Evolutionary conservation across 2,113 vertebrate species (phyloP).

Genomic region (Loxodonta africana): DNA sequence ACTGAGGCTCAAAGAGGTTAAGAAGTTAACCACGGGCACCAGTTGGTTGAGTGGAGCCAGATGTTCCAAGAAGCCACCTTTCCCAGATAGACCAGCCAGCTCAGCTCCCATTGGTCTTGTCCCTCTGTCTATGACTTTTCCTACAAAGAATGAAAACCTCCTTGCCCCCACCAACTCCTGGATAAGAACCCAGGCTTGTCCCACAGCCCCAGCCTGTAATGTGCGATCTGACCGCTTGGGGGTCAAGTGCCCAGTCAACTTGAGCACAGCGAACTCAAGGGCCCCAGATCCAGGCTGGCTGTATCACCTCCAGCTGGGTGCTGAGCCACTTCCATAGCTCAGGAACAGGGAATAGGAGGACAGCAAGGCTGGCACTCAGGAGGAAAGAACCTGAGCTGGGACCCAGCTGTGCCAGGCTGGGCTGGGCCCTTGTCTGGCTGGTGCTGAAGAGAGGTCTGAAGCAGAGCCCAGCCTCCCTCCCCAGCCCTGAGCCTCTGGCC

Average conservation of each 20-base stretch:
- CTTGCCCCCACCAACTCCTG: neutral
- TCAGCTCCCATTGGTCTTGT: neutral
- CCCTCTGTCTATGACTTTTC: neutral
- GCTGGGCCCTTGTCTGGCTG: conserved; percentile 19
- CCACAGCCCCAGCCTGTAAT: neutral
- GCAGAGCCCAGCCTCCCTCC: neutral
- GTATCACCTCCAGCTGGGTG: neutral
- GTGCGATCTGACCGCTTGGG: neutral
- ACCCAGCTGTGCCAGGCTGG: neutral
- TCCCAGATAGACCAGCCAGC: neutral
- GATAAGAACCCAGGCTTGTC: neutral
- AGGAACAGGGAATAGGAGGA: neutral
- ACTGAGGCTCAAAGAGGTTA: conserved; percentile 6
- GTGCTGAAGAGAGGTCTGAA: conserved; percentile 16
- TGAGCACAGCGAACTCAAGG: neutral
- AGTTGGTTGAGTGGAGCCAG: neutral
- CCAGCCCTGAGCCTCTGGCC: neutral
- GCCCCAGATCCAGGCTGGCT: neutral
- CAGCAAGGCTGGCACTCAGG: conserved; percentile 20
- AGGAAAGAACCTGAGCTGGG: conserved; percentile 28
- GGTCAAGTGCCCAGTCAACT: neutral
- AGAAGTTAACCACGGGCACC: conserved; percentile 17
- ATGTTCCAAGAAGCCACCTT: neutral
- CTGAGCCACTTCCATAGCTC: neutral
- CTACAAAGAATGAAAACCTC: neutral